A percentile compares a stretch with the other conserved stretches of the same genome.
phyloP scores from a whole-genome alignment of 2,888 invertebrate genomes.

The Lochmaea crataegi region DNA sequence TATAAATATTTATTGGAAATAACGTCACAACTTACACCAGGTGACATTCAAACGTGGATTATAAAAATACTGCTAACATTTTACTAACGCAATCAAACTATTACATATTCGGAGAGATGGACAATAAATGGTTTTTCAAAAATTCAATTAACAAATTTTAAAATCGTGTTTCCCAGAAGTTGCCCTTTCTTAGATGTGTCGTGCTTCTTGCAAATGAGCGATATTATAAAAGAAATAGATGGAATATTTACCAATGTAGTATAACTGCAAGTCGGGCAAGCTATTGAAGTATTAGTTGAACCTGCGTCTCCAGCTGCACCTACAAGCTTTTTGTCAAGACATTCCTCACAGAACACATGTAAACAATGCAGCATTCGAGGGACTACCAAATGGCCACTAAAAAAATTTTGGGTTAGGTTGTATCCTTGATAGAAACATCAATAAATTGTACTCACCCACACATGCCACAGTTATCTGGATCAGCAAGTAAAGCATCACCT shows the following conservation, averaged over 20 bases:
- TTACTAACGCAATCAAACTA: too few species aligned
- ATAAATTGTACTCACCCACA: conserved; percentile 60
- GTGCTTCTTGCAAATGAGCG: too few species aligned
- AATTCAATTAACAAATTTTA: too few species aligned
- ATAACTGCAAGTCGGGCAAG: conserved; percentile 87
- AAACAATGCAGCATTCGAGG: conserved; percentile 93
- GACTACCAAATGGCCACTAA: conserved; percentile 69
- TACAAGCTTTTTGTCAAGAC: conserved; percentile 83
- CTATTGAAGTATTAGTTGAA: conserved; percentile 73
- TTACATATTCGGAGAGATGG: too few species aligned
- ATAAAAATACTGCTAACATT: too few species aligned
- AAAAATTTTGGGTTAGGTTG: conserved; percentile 27
- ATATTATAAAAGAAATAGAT: neutral
- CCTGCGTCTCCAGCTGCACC: conserved; percentile 77
- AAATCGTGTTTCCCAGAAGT: too few species aligned
- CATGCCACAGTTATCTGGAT: conserved; percentile 64
- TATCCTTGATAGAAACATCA: conserved; percentile 34
- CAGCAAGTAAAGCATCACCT: conserved; percentile 62
- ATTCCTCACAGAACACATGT: conserved; percentile 94
- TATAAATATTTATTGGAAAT: too few species aligned
- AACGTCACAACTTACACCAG: too few species aligned
- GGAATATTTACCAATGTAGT: conserved; percentile 76
- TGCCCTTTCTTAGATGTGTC: too few species aligned
- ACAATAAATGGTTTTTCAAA: too few species aligned
- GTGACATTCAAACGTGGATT: too few species aligned